Conservation (phyloP, 2,797 vertebrate species). For the Micromesistius poutassou region DNA sequence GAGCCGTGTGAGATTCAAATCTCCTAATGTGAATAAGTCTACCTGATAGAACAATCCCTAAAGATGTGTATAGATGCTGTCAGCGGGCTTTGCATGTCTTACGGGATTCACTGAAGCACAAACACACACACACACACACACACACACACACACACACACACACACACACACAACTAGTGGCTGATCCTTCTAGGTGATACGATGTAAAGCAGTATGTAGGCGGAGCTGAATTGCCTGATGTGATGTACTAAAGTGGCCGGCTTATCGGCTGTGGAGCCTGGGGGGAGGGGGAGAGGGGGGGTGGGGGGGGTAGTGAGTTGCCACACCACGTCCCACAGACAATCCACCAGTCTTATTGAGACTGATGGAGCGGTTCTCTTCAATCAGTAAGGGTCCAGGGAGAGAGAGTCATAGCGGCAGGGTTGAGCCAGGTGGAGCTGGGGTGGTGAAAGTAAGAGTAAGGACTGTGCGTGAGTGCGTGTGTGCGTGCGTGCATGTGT, state of each 20-base stretch:
- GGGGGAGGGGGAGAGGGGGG: neutral
- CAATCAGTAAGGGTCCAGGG: constrained; percentile 17
- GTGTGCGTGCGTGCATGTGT: constrained; percentile 1
- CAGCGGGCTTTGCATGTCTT: neutral
- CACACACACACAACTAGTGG: constrained; percentile 16
- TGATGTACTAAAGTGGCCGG: constrained; percentile 41
- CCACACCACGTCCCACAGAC: constrained; percentile 39
- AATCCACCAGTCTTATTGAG: constrained; percentile 44
- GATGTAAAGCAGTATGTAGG: constrained; percentile 53
- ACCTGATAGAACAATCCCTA: neutral
- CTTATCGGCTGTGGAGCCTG: constrained; percentile 47
- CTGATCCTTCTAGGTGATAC: constrained; percentile 51
- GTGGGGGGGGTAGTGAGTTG: constrained; percentile 24
- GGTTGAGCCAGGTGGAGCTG: constrained; percentile 21
- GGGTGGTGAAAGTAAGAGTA: neutral
- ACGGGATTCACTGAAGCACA: constrained; percentile 15
- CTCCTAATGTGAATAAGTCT: neutral
- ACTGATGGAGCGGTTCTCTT: constrained; percentile 59
- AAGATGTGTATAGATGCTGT: neutral
- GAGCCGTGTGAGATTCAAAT: neutral
- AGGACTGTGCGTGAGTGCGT: neutral
- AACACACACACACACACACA: constrained; percentile 16
- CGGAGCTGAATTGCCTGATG: constrained; percentile 50
- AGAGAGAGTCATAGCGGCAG: constrained; percentile 27
- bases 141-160: constrained; percentile 27